These are phyloP conservation scores for Orthosia gracilis DNA, from an alignment of 2,888 invertebrate genomes.

Conservation along the genomic window DNA sequence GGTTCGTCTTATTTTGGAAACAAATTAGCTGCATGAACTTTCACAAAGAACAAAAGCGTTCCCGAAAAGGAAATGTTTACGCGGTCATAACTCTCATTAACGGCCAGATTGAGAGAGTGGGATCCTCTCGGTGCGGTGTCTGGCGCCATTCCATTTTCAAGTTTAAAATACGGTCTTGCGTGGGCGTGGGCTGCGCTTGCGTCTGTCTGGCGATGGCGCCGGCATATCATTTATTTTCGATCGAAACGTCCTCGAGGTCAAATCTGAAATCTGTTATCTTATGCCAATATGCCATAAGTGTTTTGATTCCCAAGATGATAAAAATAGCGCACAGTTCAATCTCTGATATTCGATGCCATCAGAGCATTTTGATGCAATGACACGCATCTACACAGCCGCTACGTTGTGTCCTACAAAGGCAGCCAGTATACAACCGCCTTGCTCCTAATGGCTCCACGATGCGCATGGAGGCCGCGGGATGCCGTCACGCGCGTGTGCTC, in stretches of 20 bases:
- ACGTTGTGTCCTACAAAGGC: slow-evolving; percentile 43
- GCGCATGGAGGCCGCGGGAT: slow-evolving; percentile 77
- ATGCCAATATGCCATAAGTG: slow-evolving; percentile 31
- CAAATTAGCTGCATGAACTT: slow-evolving; percentile 56
- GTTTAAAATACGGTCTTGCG: slow-evolving; percentile 80
- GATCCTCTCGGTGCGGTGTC: slow-evolving; percentile 66
- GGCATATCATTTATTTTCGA: slow-evolving; percentile 74
- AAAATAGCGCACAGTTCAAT: slow-evolving; percentile 11
- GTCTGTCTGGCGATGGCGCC: slow-evolving; percentile 67
- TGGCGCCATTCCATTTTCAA: slow-evolving; percentile 82
- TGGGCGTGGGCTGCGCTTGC: slow-evolving; percentile 72
- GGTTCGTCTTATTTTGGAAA: slow-evolving; percentile 48
- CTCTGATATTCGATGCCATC: slow-evolving; percentile 5
- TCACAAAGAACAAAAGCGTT: slow-evolving; percentile 72
- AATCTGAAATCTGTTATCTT: slow-evolving; percentile 60
- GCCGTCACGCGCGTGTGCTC: slow-evolving; percentile 76
- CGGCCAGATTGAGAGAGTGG: slow-evolving; percentile 63
- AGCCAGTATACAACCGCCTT: slow-evolving; percentile 47
- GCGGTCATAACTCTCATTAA: slow-evolving; percentile 79
- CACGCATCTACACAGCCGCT: slow-evolving; percentile 10
- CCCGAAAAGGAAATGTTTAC: slow-evolving; percentile 82
- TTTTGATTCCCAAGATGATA: slow-evolving; percentile 13
- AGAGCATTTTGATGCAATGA: slow-evolving; percentile 12
- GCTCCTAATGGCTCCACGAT: slow-evolving; percentile 61
- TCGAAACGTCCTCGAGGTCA: slow-evolving; percentile 73